These are phyloP conservation scores for Plebejus argus DNA, from an alignment of 2,888 invertebrate genomes.

Conservation along the genomic window DNA sequence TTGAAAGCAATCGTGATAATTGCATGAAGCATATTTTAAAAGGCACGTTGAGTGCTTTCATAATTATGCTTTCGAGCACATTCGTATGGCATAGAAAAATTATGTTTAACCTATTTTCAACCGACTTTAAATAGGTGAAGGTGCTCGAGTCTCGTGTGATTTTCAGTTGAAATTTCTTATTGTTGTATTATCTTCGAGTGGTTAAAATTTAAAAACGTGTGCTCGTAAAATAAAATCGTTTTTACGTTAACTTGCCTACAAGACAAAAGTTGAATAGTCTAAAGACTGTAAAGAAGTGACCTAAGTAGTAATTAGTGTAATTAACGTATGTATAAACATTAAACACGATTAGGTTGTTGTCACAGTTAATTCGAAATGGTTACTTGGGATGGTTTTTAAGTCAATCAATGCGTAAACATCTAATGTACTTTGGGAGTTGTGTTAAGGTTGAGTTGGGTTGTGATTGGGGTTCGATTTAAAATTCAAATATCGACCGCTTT, in stretches of 20 bases:
- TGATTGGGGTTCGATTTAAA: constrained; percentile 30
- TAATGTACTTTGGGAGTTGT: constrained; percentile 16
- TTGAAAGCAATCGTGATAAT: constrained; percentile 31
- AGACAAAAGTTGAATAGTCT: background rate
- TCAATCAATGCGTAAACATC: constrained; percentile 23
- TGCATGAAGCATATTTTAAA: constrained; percentile 24
- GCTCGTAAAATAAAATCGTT: background rate
- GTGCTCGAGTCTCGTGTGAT: constrained; percentile 9
- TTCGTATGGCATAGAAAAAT: constrained; percentile 1
- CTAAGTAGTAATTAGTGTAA: background rate
- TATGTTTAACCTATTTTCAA: constrained; percentile 15
- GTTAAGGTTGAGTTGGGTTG: constrained; percentile 27
- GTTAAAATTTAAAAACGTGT: too few relatives aligned
- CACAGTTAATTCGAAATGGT: background rate
- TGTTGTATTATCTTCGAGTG: background rate
- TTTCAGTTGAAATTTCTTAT: background rate
- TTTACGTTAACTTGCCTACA: background rate
- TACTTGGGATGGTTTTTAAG: background rate
- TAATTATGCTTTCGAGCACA: constrained; percentile 28
- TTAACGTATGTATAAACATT: background rate
- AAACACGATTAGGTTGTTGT: background rate
- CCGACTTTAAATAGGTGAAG: constrained; percentile 4
- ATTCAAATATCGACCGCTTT: constrained; percentile 31
- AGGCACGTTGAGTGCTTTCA: constrained; percentile 27
- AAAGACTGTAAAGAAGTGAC: background rate